Percentiles rank a stretch among this genome's conserved stretches.
Conservation (phyloP, 2,888 invertebrate species). For the Mesorhabditis spiculigera region DNA sequence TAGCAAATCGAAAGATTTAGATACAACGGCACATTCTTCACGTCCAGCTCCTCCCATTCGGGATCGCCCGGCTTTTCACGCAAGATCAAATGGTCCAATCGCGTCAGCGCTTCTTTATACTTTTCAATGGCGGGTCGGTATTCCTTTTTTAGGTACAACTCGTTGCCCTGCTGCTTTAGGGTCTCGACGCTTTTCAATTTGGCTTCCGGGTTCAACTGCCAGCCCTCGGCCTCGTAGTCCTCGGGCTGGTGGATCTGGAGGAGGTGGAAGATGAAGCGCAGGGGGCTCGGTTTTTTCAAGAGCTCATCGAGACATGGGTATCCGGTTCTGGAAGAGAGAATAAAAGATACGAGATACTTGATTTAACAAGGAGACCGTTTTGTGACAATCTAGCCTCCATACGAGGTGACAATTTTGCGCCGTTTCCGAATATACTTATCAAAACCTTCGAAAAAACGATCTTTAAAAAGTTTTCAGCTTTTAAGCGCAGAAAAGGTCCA, state of each 20-base stretch:
- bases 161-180: slow-evolving; percentile 79
- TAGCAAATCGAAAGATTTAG: slow-evolving; percentile 54
- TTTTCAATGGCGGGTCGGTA: slow-evolving; percentile 38
- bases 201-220: slow-evolving; percentile 85
- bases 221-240: slow-evolving; percentile 83
- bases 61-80: slow-evolving; percentile 81
- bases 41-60: slow-evolving; percentile 80
- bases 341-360: too few species aligned
- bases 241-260: slow-evolving; percentile 65
- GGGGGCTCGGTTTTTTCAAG: slow-evolving; percentile 65
- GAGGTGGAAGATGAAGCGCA: slow-evolving; percentile 54
- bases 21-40: slow-evolving; percentile 60
- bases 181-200: slow-evolving; percentile 69
- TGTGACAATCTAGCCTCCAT: too few species aligned
- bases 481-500: too few species aligned
- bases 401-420: too few species aligned
- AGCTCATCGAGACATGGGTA: slow-evolving; percentile 84
- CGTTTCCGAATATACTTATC: too few species aligned
- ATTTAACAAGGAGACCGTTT: too few species aligned
- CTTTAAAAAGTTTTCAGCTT: too few species aligned
- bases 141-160: slow-evolving; percentile 67
- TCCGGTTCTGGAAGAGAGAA: slow-evolving; percentile 67
- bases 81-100: slow-evolving; percentile 84
- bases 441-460: too few species aligned
- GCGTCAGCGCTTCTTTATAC: slow-evolving; percentile 69